Base-by-base conservation (phyloP, 2,888 invertebrate genomes). In the Drosophila quinaria region DNA sequence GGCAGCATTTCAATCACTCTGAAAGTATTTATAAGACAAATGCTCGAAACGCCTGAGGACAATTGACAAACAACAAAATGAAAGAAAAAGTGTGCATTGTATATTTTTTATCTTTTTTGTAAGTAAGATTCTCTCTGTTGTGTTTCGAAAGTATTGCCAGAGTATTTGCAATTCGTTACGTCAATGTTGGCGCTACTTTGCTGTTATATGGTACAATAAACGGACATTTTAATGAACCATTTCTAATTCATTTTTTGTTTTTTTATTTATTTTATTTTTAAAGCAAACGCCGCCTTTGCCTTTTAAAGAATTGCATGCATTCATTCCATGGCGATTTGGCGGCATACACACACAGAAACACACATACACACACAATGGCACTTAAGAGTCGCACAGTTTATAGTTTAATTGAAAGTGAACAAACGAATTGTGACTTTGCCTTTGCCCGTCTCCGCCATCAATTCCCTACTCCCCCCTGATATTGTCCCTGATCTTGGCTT, bases 321-420 rank as follows among this genome's bases (percentile, higher is more conserved):
- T 66, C 70, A 49, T 66, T 70, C 33, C 52, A 56, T 61, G 59
- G 41, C 42, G 39, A 31, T 70, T 58, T 47, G 68, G 25, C 49
- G 58, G 41, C 35, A 41, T 37, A 58, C 31, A 61, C 37, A 44
- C 13, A 66, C 15, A 51, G 19, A 44, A 8, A 39, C 9, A 70
- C 15, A 22, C 4, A 22, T 22, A 22, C 22, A 47, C 9, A 52
- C 15, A 29, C 15, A 56, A 52, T 4, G 62, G 42, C 75, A 78
- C 56, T 68, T 73, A 47, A 66, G 67, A 50, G 11, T 50, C 47
- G 29, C 11, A 39, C 41, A 58, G 71, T 29, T 71, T 56, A 60
- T 47, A 60, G 44, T 67, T 78, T 76, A 78, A 78, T 78, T 78
- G 78, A 54, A 66, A 59, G 46, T 64, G 72, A 76, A 56, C 58